Evolutionary conservation across 2,888 invertebrate genomes (phyloP), one percentile per base, ranked within the genome.

Genomic region (Copidosoma aretas): DNA sequence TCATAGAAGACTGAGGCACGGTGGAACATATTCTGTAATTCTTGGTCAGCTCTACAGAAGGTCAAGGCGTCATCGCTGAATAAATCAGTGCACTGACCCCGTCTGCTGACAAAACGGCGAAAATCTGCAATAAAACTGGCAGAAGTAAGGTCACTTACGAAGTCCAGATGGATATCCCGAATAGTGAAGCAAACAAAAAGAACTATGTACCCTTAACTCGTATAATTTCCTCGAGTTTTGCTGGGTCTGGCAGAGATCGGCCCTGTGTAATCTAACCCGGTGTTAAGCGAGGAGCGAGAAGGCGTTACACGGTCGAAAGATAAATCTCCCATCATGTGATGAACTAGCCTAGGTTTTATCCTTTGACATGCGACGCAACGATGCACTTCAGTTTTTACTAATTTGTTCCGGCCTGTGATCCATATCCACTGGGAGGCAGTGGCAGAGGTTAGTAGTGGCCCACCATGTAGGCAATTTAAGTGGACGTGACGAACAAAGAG

Each of bases 21-120:
- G 5, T 64, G 39, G 46, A 73, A 71, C 71, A 73, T 68, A n/a
- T n/a, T 32, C 39, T 56, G 24, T 2, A 73, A 19, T n/a, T 70
- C 63, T 2, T 21, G 39, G 10, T 60, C 60, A 1, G 67, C 70
- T 15, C 67, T 64, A 19, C 64, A 63, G 25, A 67, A 63, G 15
- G 21, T 63, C 67, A 63, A 5, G 8, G 32, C 32, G 32, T 32
- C 8, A 8, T 32, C 32, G 32, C 32, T 32, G 32, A 32, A 32
- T 32, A 32, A 32, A 3, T 8, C 4, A 5, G 3, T 32, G 32
- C 32, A 32, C 4, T 3, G 32, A 3, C 8, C 32, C 4, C 32
- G 32, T 17, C 70, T 21, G 19, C 67, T 41, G 0, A 54, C 53
- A 25, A 74, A 73, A 22, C 71, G 24, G 14, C 51, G 39, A 24